phyloP scores from a whole-genome alignment of 2,113 vertebrate species.

The crab-eating macaque (Macaca fascicularis) region T2T-MFA8v1.1 NC_088376.1:202716001-202716500 shows the following conservation, averaged over 20 bases:
- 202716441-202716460: background rate
- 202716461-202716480: background rate
- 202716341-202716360: background rate
- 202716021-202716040: background rate
- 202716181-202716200: background rate
- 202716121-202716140: background rate
- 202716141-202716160: background rate
- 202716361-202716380: background rate
- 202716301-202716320: background rate
- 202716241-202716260: background rate
- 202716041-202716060: background rate
- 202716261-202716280: background rate
- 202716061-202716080: background rate
- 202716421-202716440: background rate
- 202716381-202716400: background rate
- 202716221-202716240: background rate
- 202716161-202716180: background rate
- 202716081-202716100: background rate
- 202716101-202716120: fast-evolving
- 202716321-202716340: background rate
- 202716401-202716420: background rate
- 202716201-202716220: background rate
- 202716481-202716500: background rate
- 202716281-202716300: background rate
- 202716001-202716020: background rate